These are phyloP conservation scores for Lasioglossum calceatum DNA, from an alignment of 2,888 invertebrate genomes.

Conservation along the genomic window DNA sequence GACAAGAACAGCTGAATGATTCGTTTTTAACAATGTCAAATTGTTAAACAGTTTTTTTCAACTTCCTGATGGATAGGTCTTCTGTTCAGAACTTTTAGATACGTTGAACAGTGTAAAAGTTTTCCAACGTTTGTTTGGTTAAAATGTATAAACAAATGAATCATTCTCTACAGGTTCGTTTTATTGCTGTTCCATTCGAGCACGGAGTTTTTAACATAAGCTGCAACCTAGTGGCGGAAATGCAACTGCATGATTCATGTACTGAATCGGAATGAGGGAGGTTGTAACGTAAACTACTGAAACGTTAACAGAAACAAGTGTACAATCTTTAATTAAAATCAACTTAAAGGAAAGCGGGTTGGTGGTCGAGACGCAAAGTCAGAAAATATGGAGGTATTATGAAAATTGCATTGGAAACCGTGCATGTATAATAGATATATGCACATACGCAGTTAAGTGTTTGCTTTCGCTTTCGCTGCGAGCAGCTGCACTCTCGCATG, in stretches of 20 bases:
- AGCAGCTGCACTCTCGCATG: constrained; percentile 2
- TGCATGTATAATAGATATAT: constrained; percentile 8
- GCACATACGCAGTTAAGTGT: background rate
- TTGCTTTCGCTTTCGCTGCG: constrained; percentile 13
- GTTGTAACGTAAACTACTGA: background rate
- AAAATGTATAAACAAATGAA: background rate
- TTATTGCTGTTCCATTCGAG: background rate
- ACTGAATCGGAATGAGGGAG: background rate
- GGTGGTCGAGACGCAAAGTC: background rate
- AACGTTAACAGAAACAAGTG: background rate
- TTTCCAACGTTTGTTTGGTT: background rate
- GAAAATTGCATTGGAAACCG: constrained; percentile 38
- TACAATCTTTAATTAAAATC: background rate
- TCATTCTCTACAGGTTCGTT: background rate
- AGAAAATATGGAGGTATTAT: constrained; percentile 37
- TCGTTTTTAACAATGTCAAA: no score
- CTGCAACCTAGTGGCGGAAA: background rate
- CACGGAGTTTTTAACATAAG: background rate
- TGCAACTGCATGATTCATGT: background rate
- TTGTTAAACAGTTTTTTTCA: no score
- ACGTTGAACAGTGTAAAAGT: background rate
- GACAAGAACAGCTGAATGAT: no score
- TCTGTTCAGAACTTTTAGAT: background rate
- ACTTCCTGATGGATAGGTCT: background rate
- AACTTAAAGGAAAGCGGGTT: background rate